Percentiles rank a stretch among this genome's conserved stretches.
phyloP scores from a whole-genome alignment of 1,140 invertebrate species.

The Rhagoletis pomonella region DNA sequence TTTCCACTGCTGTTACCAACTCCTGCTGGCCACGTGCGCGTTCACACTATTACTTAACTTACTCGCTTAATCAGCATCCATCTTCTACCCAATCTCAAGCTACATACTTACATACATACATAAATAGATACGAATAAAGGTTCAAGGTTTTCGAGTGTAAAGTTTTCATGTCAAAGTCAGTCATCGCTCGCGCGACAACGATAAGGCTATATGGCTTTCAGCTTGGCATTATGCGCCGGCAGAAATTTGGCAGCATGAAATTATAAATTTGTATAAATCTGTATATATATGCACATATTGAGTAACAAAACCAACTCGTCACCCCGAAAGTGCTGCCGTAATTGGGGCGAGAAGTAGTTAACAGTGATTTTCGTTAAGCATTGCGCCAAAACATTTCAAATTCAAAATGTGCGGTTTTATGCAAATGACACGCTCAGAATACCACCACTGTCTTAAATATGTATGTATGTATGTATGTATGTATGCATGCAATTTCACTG shows the following conservation, averaged over 20 bases:
- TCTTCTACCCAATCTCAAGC: neutral
- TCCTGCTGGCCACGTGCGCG: no score
- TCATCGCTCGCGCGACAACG: conserved; percentile 29
- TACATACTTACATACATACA: no score
- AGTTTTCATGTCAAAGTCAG: conserved; percentile 49
- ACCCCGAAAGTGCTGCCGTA: neutral
- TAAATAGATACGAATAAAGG: neutral
- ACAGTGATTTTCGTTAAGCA: conserved; percentile 40
- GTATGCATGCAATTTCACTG: no score
- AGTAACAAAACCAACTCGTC: conserved; percentile 1
- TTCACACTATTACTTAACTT: no score
- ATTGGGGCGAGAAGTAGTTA: conserved; percentile 41
- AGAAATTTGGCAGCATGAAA: conserved; percentile 16
- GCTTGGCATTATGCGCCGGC: conserved; percentile 28
- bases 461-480: no score
- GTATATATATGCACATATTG: neutral
- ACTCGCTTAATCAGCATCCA: no score
- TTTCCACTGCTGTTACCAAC: no score
- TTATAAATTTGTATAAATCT: neutral
- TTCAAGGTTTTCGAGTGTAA: conserved; percentile 23
- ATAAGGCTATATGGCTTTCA: conserved; percentile 18
- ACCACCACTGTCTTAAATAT: neutral
- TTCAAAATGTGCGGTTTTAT: conserved; percentile 45
- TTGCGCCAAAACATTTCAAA: conserved; percentile 36
- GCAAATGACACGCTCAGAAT: conserved; percentile 22